Percentiles rank a stretch among this genome's conserved stretches.
phyloP scores from a whole-genome alignment of 2,888 invertebrate genomes.

The Orthosia gracilis region DNA sequence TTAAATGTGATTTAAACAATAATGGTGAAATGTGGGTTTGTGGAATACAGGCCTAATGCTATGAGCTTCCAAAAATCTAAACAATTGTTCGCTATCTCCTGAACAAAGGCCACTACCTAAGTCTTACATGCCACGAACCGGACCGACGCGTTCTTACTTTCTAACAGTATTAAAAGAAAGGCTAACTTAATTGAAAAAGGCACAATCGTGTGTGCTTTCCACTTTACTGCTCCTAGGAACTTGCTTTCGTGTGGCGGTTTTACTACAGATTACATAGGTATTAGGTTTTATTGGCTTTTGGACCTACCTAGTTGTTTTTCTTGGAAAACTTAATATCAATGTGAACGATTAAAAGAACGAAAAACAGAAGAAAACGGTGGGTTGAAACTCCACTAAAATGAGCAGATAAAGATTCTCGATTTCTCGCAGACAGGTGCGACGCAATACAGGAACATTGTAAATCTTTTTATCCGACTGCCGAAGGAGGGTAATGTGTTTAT shows the following conservation, averaged over 20 bases:
- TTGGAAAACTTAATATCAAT: neutral
- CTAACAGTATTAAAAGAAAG: constrained; percentile 65
- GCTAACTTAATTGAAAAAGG: constrained; percentile 68
- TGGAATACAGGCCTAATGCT: too few species aligned
- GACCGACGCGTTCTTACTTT: constrained; percentile 54
- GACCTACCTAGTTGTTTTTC: neutral
- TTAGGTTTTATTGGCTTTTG: constrained; percentile 31
- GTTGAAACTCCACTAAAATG: neutral
- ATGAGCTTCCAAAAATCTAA: too few species aligned
- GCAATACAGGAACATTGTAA: too few species aligned
- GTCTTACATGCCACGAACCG: constrained; percentile 45
- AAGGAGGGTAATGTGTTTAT: too few species aligned
- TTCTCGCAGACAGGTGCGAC: neutral
- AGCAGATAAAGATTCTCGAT: too few species aligned
- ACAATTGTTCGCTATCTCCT: constrained; percentile 24
- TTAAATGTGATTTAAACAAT: too few species aligned
- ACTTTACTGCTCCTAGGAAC: constrained; percentile 41
- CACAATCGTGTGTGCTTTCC: constrained; percentile 59
- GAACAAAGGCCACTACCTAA: constrained; percentile 34
- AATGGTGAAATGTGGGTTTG: too few species aligned
- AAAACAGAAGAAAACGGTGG: too few species aligned
- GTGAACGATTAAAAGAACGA: neutral
- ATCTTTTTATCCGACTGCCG: too few species aligned
- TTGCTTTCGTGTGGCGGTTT: constrained; percentile 37
- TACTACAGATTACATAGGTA: constrained; percentile 37